Evolutionary conservation across 2,888 invertebrate genomes (phyloP), one percentile per base, ranked within the genome.

Genomic region (Stenichneumon culpator): DNA sequence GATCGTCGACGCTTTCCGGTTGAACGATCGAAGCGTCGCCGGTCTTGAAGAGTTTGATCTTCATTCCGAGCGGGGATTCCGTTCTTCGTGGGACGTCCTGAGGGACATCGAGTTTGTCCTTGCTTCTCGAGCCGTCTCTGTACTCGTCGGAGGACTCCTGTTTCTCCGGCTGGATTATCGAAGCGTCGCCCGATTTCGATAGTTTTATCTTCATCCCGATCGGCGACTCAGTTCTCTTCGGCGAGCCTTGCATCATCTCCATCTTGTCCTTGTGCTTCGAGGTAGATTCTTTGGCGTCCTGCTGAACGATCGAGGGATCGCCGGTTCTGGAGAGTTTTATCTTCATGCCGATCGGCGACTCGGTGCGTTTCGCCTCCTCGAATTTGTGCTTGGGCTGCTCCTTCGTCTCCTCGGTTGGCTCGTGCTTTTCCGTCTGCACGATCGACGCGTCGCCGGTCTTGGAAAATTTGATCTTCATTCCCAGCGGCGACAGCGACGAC

Each of bases 251-350:
- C 14, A 44, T 82, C 69, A 70, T 80, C 16, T 85, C 86, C 25
- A 63, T 80, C 65, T 84, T 84, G 0, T 87, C 89, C 74, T 75
- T 84, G 63, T 70, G 82, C 73, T 84, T 82, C 3, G 67, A n/a
- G 5, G 52, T 60, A 22, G 25, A 70, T 1, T 69, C 83, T 69
- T 65, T 85, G 54, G 39, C n/a, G 39, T 86, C 85, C 19, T 86
- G 85, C 57, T 88, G 88, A 54, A 89, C 86, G 36, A 89, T 89
- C 22, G 92, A 92, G 14, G 93, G 92, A 77, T 93, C 93, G 1
- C 93, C 93, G 32, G 89, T 92, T 87, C 91, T 93, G 0, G 93
- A 93, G 36, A 93, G 87, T 77, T 94, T 93, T n/a, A 93, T 93
- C 75, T 93, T 94, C 92, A 93, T 93, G 9, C 93, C 93, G n/a